Evolutionary conservation across 64 coral and sea anemone genomes (phyloP), one percentile per base, ranked within the genome.

Genomic region (Pocillopora damicornis): DNA sequence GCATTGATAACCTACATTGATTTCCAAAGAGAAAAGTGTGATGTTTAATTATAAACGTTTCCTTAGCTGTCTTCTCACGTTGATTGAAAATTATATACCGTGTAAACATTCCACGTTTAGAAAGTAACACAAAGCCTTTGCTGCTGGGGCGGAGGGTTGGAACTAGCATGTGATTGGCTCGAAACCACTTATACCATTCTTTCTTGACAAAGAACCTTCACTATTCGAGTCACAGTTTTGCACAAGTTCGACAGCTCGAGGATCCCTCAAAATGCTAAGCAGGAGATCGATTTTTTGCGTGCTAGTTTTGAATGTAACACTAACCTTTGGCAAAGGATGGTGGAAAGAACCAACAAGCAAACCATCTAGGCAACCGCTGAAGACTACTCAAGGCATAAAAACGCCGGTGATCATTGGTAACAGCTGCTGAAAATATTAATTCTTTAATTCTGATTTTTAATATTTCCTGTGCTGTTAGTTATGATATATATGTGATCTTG

Each of bases 391-490:
- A 51, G 7, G 7, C 2, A 13, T 86, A 12, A 68, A 5, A 36
- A 73, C 37, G 16, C 68, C 68, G 25, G 68, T 87, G 37, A 25
- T 87, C 17, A 58, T 74, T 36, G 68, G 86, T 74, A 87, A 76
- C n/a, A 57, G 59, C 22, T 66, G 34, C 59, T 58, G 11, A 20
- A 76, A 69, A 9, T 51, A 51, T 51, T 51, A 51, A 51, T 51
- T 51, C 42, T 51, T 7, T 51, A 51, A 4, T 2, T 51, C 2
- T 51, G 42, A 51, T 51, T 51, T 51, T 51, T 4, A 2, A 51
- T 51, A 51, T 51, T 51, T 51, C 7, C 42, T 51, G 42, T 51
- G 42, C 42, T 51, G 2, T 51, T 51, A 51, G 42, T 51, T 51
- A 51, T 7, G 7, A 51, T 51, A 51, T 51, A 51, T 51, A 51